Percentiles rank a stretch among this genome's conserved stretches.
These are phyloP conservation scores for Acestrorhynchus altus DNA, from an alignment of 2,797 vertebrate species.

Conservation along the genomic window DNA sequence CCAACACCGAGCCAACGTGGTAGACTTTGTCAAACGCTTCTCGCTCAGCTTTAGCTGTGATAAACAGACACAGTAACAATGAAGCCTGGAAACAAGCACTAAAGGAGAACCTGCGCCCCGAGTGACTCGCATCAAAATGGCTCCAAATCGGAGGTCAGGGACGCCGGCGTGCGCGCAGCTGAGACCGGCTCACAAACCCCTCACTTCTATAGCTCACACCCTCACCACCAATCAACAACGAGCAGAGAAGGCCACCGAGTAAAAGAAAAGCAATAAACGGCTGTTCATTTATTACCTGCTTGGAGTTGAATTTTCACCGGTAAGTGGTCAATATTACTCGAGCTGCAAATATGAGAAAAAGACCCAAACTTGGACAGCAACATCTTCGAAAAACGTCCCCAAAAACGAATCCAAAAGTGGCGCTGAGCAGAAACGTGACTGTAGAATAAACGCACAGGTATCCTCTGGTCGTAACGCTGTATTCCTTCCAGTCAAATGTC, in stretches of 20 bases:
- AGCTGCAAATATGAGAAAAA: slow-evolving; percentile 93
- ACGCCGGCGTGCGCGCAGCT: slow-evolving; percentile 17
- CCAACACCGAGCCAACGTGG: slow-evolving; percentile 92
- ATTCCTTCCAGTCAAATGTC: slow-evolving; percentile 6
- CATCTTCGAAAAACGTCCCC: slow-evolving; percentile 79
- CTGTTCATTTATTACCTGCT: slow-evolving; percentile 77
- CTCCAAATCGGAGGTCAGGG: slow-evolving; percentile 49
- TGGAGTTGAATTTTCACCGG: slow-evolving; percentile 94
- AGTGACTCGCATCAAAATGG: slow-evolving; percentile 52
- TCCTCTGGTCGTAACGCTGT: neutral
- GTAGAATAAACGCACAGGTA: neutral
- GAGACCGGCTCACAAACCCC: neutral
- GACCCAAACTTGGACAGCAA: slow-evolving; percentile 97
- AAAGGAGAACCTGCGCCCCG: neutral
- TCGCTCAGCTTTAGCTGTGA: slow-evolving; percentile 88
- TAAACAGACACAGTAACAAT: neutral
- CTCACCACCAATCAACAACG: too few species aligned
- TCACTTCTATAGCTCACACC: neutral
- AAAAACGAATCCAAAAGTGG: neutral
- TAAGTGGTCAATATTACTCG: slow-evolving; percentile 90
- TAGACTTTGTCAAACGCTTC: slow-evolving; percentile 94
- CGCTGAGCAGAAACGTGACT: neutral
- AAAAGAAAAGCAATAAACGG: neutral
- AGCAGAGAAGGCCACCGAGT: too few species aligned
- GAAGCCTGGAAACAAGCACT: neutral